phyloP scores from a whole-genome alignment of 2,797 vertebrate genomes.

The Acanthornis magna region DNA sequence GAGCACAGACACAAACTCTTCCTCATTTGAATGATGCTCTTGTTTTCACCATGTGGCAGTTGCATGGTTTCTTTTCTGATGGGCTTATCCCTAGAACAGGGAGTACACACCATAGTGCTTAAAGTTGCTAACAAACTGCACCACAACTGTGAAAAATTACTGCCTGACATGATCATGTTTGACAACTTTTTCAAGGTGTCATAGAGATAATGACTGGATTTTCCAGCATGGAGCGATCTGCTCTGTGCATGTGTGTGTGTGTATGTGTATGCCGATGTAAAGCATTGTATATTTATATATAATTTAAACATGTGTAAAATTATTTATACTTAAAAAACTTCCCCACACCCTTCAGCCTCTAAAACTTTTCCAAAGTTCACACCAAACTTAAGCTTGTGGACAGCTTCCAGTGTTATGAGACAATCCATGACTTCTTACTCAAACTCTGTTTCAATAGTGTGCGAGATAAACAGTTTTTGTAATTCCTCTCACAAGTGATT shows the following conservation, averaged over 20 bases:
- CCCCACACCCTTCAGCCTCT: neutral
- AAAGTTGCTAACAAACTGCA: neutral
- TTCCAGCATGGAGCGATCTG: neutral
- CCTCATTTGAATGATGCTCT: neutral
- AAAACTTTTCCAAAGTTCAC: neutral
- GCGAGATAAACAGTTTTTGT: neutral
- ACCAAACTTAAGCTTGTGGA: neutral
- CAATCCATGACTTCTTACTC: neutral
- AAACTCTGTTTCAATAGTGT: neutral
- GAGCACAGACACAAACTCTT: neutral
- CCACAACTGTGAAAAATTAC: neutral
- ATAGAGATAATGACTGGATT: neutral
- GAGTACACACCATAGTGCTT: neutral
- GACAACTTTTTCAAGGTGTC: neutral
- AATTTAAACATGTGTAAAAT: neutral
- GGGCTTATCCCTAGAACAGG: neutral
- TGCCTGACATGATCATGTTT: neutral
- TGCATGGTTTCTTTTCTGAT: neutral
- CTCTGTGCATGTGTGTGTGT: neutral
- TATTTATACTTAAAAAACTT: neutral
- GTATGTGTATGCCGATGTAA: neutral
- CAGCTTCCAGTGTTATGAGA: neutral
- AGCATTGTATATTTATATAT: neutral
- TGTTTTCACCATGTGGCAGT: neutral
- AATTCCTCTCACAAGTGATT: slow-evolving; percentile 9